Evolutionary conservation across 2,888 invertebrate genomes (phyloP).

Genomic region (Thymelicus acteon): DNA sequence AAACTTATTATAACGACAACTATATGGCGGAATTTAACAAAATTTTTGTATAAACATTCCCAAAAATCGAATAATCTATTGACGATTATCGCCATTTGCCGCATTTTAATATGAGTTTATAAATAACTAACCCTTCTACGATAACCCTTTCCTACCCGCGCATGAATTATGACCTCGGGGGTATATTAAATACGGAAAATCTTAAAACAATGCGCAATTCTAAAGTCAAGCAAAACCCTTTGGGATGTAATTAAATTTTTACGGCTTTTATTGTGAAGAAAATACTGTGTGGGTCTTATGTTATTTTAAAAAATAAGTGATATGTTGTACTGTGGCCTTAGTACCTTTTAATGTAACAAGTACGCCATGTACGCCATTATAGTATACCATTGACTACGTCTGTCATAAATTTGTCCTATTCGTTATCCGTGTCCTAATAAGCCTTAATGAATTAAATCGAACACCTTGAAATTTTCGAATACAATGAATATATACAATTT

Average conservation of each 20-base stretch:
- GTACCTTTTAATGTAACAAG: too few species aligned
- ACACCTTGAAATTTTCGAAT: background rate
- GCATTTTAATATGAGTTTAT: slow-evolving; percentile 81
- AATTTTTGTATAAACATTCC: too few species aligned
- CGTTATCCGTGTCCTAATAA: too few species aligned
- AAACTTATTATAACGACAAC: too few species aligned
- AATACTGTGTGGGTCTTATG: background rate
- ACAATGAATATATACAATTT: background rate
- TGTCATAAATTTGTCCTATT: too few species aligned
- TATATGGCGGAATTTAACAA: too few species aligned
- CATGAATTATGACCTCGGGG: slow-evolving; percentile 71
- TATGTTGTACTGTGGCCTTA: background rate
- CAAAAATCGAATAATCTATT: slow-evolving; percentile 57
- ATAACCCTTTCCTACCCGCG: slow-evolving; percentile 62
- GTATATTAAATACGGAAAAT: slow-evolving; percentile 59
- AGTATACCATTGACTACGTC: too few species aligned
- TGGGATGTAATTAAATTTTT: slow-evolving; percentile 48
- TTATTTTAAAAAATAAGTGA: background rate
- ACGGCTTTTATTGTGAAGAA: slow-evolving; percentile 25
- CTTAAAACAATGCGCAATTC: slow-evolving; percentile 65
- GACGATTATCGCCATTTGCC: slow-evolving; percentile 71
- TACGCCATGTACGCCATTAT: too few species aligned
- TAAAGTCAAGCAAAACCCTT: slow-evolving; percentile 42
- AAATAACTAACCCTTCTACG: slow-evolving; percentile 67
- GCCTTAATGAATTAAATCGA: too few species aligned